These are phyloP conservation scores for Tokudaia tokunoshimensis DNA, from an alignment of 2,797 vertebrate genomes.

Conservation along the genomic window DNA sequence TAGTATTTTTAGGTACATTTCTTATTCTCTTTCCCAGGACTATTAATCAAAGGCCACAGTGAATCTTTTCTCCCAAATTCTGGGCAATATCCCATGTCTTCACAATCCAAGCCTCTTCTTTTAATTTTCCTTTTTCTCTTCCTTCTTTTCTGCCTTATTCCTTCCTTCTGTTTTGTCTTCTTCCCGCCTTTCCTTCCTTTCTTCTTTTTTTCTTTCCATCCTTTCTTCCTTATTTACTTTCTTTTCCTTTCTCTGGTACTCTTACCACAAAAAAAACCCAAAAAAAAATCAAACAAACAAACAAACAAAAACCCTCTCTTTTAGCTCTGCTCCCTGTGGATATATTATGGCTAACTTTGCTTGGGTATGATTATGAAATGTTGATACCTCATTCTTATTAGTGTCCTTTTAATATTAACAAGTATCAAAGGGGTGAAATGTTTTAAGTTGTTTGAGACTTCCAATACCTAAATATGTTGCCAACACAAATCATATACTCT, in stretches of 20 bases:
- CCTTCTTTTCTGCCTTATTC: not conserved
- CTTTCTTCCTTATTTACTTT: not conserved
- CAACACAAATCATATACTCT: not conserved
- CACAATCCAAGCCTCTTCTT: not conserved
- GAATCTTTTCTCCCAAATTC: conserved; percentile 53
- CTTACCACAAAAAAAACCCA: not conserved
- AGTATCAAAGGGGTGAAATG: not conserved
- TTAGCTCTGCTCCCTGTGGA: not conserved
- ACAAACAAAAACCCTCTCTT: not conserved
- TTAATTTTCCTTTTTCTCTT: too few relatives aligned
- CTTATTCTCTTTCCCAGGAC: conserved; percentile 68
- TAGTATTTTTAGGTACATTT: conserved; percentile 81
- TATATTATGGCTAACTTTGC: not conserved
- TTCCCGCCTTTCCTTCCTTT: not conserved
- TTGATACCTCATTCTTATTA: not conserved
- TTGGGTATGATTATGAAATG: not conserved
- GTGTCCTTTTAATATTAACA: not conserved
- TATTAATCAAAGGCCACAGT: conserved; percentile 76
- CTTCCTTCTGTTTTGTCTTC: not conserved
- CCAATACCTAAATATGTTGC: not conserved
- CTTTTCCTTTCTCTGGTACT: not conserved
- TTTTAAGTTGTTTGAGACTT: not conserved
- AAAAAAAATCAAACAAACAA: not conserved
- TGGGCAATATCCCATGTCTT: not conserved
- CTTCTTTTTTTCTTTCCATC: not conserved